Conservation (phyloP, 2,888 invertebrate species). For the Hartigia nigra region DNA sequence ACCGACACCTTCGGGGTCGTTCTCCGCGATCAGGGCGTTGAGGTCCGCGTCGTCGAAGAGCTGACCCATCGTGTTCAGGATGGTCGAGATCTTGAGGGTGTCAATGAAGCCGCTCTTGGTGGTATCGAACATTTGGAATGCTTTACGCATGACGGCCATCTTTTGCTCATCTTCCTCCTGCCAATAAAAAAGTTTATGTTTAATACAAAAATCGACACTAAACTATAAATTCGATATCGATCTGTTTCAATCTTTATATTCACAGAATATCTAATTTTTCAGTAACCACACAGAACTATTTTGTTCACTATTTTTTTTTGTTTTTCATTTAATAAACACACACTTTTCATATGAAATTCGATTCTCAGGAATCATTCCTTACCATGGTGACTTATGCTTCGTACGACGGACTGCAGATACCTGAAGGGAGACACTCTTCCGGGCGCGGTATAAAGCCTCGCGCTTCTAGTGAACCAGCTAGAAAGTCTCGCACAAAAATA, state of each 20-base stretch:
- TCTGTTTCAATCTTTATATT: neutral
- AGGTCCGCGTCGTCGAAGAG: conserved; percentile 92
- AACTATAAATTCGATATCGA: neutral
- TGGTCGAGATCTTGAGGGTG: conserved; percentile 89
- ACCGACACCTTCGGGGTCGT: conserved; percentile 91
- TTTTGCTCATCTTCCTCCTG: conserved; percentile 80
- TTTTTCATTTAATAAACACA: neutral
- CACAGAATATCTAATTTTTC: neutral
- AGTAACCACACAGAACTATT: neutral
- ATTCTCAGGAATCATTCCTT: conserved; percentile 33
- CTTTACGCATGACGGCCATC: conserved; percentile 91
- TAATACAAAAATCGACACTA: neutral
- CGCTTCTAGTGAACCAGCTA: conserved; percentile 60
- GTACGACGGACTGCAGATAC: conserved; percentile 57
- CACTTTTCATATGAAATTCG: neutral
- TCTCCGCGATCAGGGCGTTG: conserved; percentile 87
- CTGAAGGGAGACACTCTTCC: conserved; percentile 54
- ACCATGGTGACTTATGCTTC: conserved; percentile 56
- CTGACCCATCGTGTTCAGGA: conserved; percentile 94
- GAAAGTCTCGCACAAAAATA: conserved; percentile 61
- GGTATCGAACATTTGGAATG: conserved; percentile 97
- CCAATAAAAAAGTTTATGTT: neutral
- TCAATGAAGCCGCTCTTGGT: conserved; percentile 93
- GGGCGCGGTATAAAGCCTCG: conserved; percentile 59
- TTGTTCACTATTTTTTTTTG: neutral